Evolutionary conservation across 2,888 invertebrate genomes (phyloP), one percentile per base, ranked within the genome.

Genomic region (Eutolmus rufibarbis): DNA sequence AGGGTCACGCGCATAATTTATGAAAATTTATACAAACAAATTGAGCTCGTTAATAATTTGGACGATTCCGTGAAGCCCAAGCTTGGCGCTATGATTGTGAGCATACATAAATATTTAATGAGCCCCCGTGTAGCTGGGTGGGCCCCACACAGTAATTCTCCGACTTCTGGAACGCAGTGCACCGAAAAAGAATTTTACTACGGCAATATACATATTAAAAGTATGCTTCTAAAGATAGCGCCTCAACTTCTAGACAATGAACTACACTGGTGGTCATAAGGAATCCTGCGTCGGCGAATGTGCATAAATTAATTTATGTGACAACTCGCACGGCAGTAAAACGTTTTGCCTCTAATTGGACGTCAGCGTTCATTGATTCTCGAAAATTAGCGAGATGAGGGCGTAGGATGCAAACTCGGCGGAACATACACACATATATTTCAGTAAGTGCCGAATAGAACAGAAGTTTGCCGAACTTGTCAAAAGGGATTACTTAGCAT

Each of bases 21-120:
- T 85, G 85, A 37, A 85, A 85, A 85, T 85, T 31, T 43, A 85
- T 85, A 43, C 85, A 74, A 85, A 74, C 85, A 85, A 85, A 46
- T 74, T 85, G 66, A 66, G 66, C 40, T 40, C 84, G 74, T 74
- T 46, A 46, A 85, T 82, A 82, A 82, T 57, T 57, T 37, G 57
- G 82, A 57, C 66, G 23, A 37, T 37, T 28, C 37, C 51, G 9
- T 66, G 66, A 66, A 66, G 14, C n/a, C 19, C 0, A 34, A 1
- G 37, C 19, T 16, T 82, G 23, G 57, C n/a, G 51, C 57, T 82
- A 19, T 37, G 34, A 76, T 66, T 56, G 37, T 82, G 82, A 57
- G 37, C 82, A 82, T 57, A 40, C 23, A 82, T 82, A 82, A 82
- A 82, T 82, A 57, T 82, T 82, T 82, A 57, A 57, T 57, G 82